Evolutionary conservation across 2,888 invertebrate genomes (phyloP).

Genomic region (Drosophila tanythrix): DNA sequence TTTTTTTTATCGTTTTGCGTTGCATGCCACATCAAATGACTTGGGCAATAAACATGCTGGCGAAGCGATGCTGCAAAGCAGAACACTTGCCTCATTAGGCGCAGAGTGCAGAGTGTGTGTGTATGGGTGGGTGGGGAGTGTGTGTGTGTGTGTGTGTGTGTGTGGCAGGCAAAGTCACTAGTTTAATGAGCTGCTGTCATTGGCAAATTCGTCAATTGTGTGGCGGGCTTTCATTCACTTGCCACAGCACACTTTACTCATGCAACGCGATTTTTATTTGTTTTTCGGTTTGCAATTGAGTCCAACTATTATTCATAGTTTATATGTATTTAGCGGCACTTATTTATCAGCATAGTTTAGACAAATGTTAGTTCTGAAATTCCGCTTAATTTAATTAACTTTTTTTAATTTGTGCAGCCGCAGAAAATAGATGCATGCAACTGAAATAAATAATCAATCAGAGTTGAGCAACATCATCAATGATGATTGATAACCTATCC

Average conservation of each 20-base stretch:
- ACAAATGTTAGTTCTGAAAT: background rate
- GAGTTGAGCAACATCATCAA: background rate
- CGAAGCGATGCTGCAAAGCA: slow-evolving; percentile 5
- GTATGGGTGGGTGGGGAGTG: no score
- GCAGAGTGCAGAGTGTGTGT: background rate
- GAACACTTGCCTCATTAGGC: slow-evolving; percentile 36
- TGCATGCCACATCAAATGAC: slow-evolving; percentile 41
- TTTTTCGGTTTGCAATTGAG: background rate
- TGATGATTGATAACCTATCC: slow-evolving; percentile 6
- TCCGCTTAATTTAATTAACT: background rate
- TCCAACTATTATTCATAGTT: background rate
- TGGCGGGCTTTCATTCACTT: background rate
- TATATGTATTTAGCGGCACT: background rate
- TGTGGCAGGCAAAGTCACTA: background rate
- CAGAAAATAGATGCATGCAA: background rate
- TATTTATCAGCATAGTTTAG: background rate
- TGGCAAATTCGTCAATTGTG: background rate
- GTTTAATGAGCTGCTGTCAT: background rate
- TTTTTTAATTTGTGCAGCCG: background rate
- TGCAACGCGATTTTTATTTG: background rate
- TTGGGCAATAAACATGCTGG: slow-evolving; percentile 48
- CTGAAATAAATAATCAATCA: background rate
- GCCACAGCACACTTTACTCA: background rate
- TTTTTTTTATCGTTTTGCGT: background rate
- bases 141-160: background rate